Evolutionary conservation across 1,140 invertebrate species (phyloP), one percentile per base, ranked within the genome.

Genomic region (Homarus americanus): DNA sequence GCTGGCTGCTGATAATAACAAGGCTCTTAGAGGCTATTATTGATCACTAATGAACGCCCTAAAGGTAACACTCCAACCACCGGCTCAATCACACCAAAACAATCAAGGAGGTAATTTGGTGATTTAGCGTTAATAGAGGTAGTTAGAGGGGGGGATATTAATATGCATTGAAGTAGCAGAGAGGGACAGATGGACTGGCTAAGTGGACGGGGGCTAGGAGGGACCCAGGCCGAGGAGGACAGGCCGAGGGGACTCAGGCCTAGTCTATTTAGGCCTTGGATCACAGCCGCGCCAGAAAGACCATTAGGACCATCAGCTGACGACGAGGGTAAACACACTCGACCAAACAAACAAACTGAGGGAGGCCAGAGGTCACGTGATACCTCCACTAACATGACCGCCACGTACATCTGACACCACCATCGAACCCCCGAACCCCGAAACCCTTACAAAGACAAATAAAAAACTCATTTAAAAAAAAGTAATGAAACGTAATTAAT

Each of bases 111-210:
- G 28, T 69, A 4, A 69, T 69, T 69, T 69, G 63, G 28, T 69
- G n/a, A 69, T 69, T 69, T 69, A 69, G 7, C n/a, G 3, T 34
- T 69, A 69, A 32, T 69, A 32, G 63, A 24, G 63, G 63, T 34
- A 32, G 63, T 28, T 28, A 32, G 58, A 24, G 5, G 53, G n/a
- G 44, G 63, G 63, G 5, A 9, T 28, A 69, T 69, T 69, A 69
- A 69, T 69, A 69, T 69, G 63, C 28, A 69, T 28, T 69, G 63
- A 69, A 4, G n/a, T 63, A 63, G 63, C 63, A 32, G 63, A 69
- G 53, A 15, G 15, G 4, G 53, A 15, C 53, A 58, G 53, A 58
- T 58, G 53, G 53, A n/a, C 44, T 69, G 32, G n/a, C 5, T 9
- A 9, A 24, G n/a, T 24, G n/a, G n/a, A 7, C n/a, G 63, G 4